Percentiles rank a stretch among this genome's conserved stretches.
phyloP scores from a whole-genome alignment of 2,113 vertebrate species.

The Gymnogyps californianus region DNA sequence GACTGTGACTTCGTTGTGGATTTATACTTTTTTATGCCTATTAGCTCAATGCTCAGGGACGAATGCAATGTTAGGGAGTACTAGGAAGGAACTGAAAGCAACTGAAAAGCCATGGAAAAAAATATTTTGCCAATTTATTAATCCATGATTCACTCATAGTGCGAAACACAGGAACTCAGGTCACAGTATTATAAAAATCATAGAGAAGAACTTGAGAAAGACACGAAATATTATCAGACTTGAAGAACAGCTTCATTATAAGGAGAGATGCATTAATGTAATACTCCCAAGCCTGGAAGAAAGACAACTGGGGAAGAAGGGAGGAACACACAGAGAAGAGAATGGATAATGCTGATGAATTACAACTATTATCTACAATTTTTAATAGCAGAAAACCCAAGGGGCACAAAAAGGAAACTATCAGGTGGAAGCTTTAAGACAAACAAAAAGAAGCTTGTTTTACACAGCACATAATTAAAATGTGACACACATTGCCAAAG shows the following conservation, averaged over 20 bases:
- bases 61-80: not conserved
- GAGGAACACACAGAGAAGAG: not conserved
- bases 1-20: not conserved
- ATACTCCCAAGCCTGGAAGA: not conserved
- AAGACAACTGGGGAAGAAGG: not conserved
- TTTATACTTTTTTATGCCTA: not conserved
- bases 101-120: not conserved
- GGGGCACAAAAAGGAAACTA: not conserved
- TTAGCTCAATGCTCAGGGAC: not conserved
- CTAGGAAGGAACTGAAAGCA: not conserved
- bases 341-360: not conserved
- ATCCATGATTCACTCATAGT: not conserved
- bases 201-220: not conserved
- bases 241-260: not conserved
- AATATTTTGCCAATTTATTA: not conserved
- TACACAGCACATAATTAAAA: not conserved
- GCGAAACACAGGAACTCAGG: not conserved
- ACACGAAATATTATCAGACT: not conserved
- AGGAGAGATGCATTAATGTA: not conserved
- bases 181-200: not conserved
- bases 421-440: not conserved
- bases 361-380: not conserved
- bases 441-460: not conserved
- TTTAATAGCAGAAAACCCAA: not conserved
- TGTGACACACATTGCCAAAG: not conserved